Base-by-base conservation (phyloP, 1,140 invertebrate species). In the Magallana ariakensis region DNA sequence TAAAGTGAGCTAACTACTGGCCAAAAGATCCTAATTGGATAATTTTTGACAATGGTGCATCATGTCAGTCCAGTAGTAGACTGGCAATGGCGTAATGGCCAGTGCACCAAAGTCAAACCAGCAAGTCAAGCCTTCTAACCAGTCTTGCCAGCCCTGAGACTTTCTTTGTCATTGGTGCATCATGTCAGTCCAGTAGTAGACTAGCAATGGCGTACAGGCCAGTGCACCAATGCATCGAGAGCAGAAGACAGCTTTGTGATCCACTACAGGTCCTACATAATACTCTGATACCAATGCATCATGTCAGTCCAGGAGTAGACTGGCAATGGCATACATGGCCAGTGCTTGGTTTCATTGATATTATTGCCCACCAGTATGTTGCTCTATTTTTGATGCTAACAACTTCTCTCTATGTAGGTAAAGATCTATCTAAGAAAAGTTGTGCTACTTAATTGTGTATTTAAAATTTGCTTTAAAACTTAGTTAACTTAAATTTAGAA, bases 241-340 rank as follows among this genome's bases (percentile, higher is more conserved):
- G 33, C 1, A 33, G 5, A 33, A 33, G 33, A 33, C 33, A 33
- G 33, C 33, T 33, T 33, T 33, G 33, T 33, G 33, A 33, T 33
- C 33, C 33, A 33, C 33, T 33, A 33, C 33, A 0, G 33, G 33
- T 33, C 33, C 33, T 33, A 33, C 33, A 33, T 33, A 33, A 33
- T 33, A 33, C 33, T 33, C 33, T 33, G 33, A 33, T 33, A 33
- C 33, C 33, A 33, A 33, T 33, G 33, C 62, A 70, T 70, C 19
- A 70, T 70, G 22, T 70, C 62, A 70, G 62, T 26, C 62, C 62
- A 19, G 62, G 19, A 70, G 62, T 70, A 70, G 62, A 22, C 19
- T 70, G 62, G 62, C 62, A 70, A 70, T 70, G 62, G 62, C 19
- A 70, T 16, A 70, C 11, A 26, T n/a, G 62, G 33, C 33, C 33